Evolutionary conservation across 1,140 invertebrate genomes (phyloP).

Genomic region (Drosophila punjabiensis): DNA sequence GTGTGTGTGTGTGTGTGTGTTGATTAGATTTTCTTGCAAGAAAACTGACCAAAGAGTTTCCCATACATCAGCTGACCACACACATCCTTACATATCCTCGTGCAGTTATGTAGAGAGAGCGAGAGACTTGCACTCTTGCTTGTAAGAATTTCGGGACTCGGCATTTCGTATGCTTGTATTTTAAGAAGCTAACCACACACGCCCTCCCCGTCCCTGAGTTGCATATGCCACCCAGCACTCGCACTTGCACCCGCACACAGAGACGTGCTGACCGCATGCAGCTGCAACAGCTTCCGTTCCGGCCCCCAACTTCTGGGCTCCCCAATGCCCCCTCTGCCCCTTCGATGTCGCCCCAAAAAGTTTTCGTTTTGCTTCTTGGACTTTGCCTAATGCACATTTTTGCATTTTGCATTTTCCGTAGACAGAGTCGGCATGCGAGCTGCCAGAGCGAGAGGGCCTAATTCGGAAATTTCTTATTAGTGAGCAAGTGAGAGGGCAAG

Average conservation of each 20-base stretch:
- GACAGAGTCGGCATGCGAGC: constrained; percentile 63
- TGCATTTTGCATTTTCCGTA: constrained; percentile 78
- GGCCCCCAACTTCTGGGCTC: not conserved
- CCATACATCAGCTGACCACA: constrained; percentile 75
- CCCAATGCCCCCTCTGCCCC: not conserved
- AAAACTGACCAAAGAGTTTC: constrained; percentile 80
- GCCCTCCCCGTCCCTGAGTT: constrained; percentile 11
- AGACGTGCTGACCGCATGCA: constrained; percentile 48
- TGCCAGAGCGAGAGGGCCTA: constrained; percentile 67
- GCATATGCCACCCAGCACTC: constrained; percentile 31
- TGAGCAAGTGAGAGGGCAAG: constrained; percentile 41
- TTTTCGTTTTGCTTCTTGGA: constrained; percentile 74
- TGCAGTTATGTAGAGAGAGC: constrained; percentile 19
- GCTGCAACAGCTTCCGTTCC: constrained; percentile 61
- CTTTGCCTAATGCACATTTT: constrained; percentile 83
- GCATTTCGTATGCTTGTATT: constrained; percentile 59
- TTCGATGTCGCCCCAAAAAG: constrained; percentile 27
- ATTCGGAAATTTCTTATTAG: constrained; percentile 79
- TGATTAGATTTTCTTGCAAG: constrained; percentile 83
- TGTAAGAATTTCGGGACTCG: constrained; percentile 66
- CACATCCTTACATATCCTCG: constrained; percentile 9
- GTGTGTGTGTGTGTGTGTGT: constrained; percentile 49
- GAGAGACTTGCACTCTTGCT: constrained; percentile 65
- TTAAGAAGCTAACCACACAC: constrained; percentile 74
- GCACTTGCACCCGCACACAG: constrained; percentile 12